Conservation (phyloP, 1,140 invertebrate species). For the Bombus breviceps region DNA sequence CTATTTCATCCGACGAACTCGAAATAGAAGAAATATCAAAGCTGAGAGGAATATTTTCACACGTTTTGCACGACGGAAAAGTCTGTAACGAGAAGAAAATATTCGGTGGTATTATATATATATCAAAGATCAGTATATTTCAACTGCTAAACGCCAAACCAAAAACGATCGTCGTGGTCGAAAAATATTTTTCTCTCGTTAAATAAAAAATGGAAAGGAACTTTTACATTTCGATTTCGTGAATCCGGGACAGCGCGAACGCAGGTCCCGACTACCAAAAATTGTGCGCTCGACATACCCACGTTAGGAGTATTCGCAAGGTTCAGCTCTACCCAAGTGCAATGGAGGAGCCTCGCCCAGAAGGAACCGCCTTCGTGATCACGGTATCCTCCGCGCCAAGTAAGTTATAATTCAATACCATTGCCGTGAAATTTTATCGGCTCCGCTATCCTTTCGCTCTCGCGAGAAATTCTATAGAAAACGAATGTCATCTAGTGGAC, state of each 20-base stretch:
- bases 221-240: constrained; percentile 59
- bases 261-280: constrained; percentile 86
- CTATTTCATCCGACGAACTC: too few relatives aligned
- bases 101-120: too few relatives aligned
- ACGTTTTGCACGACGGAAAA: too few relatives aligned
- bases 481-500: constrained; percentile 54
- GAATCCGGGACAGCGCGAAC: constrained; percentile 84
- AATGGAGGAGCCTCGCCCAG: constrained; percentile 86
- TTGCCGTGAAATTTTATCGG: constrained; percentile 50
- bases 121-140: too few relatives aligned
- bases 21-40: too few relatives aligned
- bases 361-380: constrained; percentile 87
- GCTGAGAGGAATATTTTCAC: too few relatives aligned
- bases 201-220: too few relatives aligned
- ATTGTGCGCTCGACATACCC: constrained; percentile 85
- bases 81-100: too few relatives aligned
- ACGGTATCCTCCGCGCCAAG: constrained; percentile 86
- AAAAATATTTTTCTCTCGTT: too few relatives aligned
- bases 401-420: constrained; percentile 80
- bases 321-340: constrained; percentile 86
- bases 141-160: too few relatives aligned
- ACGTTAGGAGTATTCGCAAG: constrained; percentile 86
- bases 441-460: constrained; percentile 11
- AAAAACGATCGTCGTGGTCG: too few relatives aligned
- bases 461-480: constrained; percentile 56